These are phyloP conservation scores for Dermatemys mawii DNA, from an alignment of 2,113 vertebrate species.

Conservation along the genomic window DNA sequence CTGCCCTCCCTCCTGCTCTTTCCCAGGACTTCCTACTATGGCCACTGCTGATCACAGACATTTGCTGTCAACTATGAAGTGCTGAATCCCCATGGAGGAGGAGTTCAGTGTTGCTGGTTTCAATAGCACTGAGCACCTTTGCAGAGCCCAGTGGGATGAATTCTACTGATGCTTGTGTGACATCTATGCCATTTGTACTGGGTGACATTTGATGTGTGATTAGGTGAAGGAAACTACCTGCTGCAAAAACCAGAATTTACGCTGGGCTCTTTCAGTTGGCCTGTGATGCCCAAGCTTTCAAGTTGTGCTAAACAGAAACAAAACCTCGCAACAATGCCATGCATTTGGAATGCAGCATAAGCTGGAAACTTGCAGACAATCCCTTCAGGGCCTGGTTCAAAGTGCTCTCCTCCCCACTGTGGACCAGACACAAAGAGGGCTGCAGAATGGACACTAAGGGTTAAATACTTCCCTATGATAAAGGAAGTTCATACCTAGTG, in stretches of 20 bases:
- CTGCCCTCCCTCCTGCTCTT: background rate
- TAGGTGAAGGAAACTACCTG: slow-evolving; percentile 15
- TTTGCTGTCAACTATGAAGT: slow-evolving; percentile 15
- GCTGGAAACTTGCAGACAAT: background rate
- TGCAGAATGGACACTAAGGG: rapidly evolving
- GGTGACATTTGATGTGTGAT: slow-evolving; percentile 35
- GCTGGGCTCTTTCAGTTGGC: slow-evolving; percentile 35
- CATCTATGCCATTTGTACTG: background rate
- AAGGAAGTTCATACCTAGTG: background rate
- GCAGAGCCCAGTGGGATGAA: slow-evolving; percentile 21
- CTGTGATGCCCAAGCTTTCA: slow-evolving; percentile 27
- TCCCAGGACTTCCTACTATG: background rate
- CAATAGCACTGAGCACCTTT: slow-evolving; percentile 30
- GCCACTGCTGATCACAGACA: background rate
- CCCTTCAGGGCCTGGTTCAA: background rate
- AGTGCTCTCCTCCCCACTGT: background rate
- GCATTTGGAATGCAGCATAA: background rate
- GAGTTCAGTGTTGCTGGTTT: background rate
- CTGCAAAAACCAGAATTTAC: slow-evolving; percentile 36
- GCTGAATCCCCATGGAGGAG: background rate
- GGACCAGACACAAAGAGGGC: background rate
- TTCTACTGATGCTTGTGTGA: slow-evolving; percentile 33
- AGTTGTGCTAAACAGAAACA: slow-evolving; percentile 2
- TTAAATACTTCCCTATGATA: background rate
- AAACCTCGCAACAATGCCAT: slow-evolving; percentile 15